Evolutionary conservation across 2,113 vertebrate species (phyloP).

Genomic region (Xiphophorus couchianus): DNA sequence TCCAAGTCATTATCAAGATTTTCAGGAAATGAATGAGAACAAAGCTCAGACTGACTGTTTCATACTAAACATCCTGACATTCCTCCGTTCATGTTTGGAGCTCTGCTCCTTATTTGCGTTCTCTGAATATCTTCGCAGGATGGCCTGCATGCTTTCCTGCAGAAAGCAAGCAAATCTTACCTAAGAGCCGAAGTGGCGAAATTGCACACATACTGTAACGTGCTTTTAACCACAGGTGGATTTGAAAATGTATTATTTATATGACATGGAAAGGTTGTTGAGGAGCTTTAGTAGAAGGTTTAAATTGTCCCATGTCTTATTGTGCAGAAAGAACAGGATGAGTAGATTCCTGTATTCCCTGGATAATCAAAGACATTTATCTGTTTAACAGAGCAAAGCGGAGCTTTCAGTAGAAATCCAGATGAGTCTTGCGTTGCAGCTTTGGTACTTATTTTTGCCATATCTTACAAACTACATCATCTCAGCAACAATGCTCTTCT

Average conservation of each 20-base stretch:
- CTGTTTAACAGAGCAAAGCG: slow-evolving; percentile 67
- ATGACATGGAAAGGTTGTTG: slow-evolving; percentile 18
- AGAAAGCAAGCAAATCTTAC: slow-evolving; percentile 55
- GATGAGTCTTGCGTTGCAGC: slow-evolving; percentile 57
- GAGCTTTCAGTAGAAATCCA: slow-evolving; percentile 68
- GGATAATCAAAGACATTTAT: slow-evolving; percentile 68
- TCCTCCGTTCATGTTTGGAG: slow-evolving; percentile 39
- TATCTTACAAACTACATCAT: neutral
- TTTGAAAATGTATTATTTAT: slow-evolving; percentile 18
- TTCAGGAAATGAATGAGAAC: slow-evolving; percentile 58
- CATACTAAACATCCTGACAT: slow-evolving; percentile 68
- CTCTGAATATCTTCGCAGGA: slow-evolving; percentile 61
- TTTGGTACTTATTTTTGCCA: slow-evolving; percentile 2
- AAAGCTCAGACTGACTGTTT: slow-evolving; percentile 65
- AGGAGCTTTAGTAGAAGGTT: slow-evolving; percentile 35
- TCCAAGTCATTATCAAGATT: slow-evolving; percentile 66
- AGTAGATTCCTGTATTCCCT: slow-evolving; percentile 56
- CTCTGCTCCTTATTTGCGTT: slow-evolving; percentile 31
- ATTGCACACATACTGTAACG: slow-evolving; percentile 12
- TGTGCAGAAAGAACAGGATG: slow-evolving; percentile 46
- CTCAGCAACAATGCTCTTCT: neutral
- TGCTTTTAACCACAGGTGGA: slow-evolving; percentile 31
- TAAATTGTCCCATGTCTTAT: slow-evolving; percentile 38
- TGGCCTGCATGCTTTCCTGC: slow-evolving; percentile 56
- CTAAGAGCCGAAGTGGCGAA: slow-evolving; percentile 47